Percentiles rank a stretch among this genome's conserved stretches.
Conservation (phyloP, 1,140 invertebrate genomes). For the Cherax destructor region DNA sequence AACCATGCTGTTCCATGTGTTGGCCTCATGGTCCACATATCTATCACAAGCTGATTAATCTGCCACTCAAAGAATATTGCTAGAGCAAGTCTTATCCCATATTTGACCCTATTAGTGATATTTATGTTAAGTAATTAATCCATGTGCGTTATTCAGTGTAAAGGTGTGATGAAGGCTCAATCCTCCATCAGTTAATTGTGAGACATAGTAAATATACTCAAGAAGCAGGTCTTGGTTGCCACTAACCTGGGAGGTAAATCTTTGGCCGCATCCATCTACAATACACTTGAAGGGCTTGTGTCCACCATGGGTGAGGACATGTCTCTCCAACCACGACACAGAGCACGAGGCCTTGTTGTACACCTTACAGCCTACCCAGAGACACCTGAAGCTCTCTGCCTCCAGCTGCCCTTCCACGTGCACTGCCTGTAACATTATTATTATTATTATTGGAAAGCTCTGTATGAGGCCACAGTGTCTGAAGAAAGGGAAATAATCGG, state of each 20-base stretch:
- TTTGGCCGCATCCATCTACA: conserved; percentile 91
- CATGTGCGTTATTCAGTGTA: too few relatives aligned
- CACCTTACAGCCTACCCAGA: conserved; percentile 96
- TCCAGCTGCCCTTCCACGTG: conserved; percentile 89
- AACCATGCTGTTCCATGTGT: too few relatives aligned
- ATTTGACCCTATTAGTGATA: too few relatives aligned
- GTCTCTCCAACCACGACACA: conserved; percentile 92
- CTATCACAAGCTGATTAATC: too few relatives aligned
- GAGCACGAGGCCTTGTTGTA: conserved; percentile 93
- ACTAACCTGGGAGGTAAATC: conserved; percentile 92
- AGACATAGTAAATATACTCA: neutral
- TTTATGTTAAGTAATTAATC: too few relatives aligned
- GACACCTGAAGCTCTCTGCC: conserved; percentile 89
- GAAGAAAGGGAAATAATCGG: too few relatives aligned
- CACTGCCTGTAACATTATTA: conserved; percentile 77
- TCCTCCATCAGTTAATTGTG: neutral
- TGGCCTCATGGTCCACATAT: too few relatives aligned
- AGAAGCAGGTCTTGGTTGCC: neutral
- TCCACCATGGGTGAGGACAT: conserved; percentile 92
- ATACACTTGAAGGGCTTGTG: conserved; percentile 95
- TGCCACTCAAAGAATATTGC: too few relatives aligned
- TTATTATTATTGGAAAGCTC: too few relatives aligned
- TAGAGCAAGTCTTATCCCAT: too few relatives aligned
- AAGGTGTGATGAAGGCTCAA: too few relatives aligned
- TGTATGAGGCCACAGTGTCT: too few relatives aligned